These are phyloP conservation scores for Hormiphora californensis DNA, from an alignment of 37 sponge, comb jelly and placozoan species.

Conservation along the genomic window DNA sequence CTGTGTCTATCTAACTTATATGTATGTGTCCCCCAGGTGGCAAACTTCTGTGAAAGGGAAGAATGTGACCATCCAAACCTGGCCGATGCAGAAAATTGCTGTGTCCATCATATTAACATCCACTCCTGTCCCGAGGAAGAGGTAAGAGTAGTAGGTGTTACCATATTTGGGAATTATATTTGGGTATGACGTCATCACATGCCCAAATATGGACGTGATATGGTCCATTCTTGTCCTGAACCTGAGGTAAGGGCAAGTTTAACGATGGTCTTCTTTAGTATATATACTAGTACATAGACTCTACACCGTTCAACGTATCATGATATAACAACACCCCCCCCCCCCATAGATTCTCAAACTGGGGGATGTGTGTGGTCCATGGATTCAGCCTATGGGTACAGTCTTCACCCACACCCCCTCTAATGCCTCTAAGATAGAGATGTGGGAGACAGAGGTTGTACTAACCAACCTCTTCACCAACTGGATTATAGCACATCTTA, in stretches of 20 bases:
- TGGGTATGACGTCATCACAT: too few relatives aligned
- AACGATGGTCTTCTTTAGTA: too few relatives aligned
- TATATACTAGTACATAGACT: too few relatives aligned
- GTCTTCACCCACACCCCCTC: slow-evolving; percentile 73
- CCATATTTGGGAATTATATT: too few relatives aligned
- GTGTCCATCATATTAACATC: slow-evolving; percentile 76
- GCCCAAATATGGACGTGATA: too few relatives aligned
- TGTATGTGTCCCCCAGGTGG: neutral
- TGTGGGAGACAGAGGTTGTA: slow-evolving; percentile 5
- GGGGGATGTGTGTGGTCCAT: slow-evolving; percentile 72
- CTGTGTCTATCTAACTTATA: neutral
- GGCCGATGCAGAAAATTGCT: slow-evolving; percentile 58
- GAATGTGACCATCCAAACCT: neutral
- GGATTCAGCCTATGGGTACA: slow-evolving; percentile 63
- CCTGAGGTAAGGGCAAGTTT: too few relatives aligned
- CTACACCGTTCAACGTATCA: too few relatives aligned
- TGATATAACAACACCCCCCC: neutral
- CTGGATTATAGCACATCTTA: slow-evolving; percentile 72
- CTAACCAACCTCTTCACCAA: slow-evolving; percentile 54
- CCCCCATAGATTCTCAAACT: neutral
- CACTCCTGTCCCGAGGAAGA: slow-evolving; percentile 65
- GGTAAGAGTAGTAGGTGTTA: neutral
- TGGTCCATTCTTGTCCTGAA: too few relatives aligned
- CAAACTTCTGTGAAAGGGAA: neutral
- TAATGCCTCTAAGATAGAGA: slow-evolving; percentile 50